Base-by-base conservation (phyloP, 2,113 vertebrate genomes). In the Suncus etruscus region DNA sequence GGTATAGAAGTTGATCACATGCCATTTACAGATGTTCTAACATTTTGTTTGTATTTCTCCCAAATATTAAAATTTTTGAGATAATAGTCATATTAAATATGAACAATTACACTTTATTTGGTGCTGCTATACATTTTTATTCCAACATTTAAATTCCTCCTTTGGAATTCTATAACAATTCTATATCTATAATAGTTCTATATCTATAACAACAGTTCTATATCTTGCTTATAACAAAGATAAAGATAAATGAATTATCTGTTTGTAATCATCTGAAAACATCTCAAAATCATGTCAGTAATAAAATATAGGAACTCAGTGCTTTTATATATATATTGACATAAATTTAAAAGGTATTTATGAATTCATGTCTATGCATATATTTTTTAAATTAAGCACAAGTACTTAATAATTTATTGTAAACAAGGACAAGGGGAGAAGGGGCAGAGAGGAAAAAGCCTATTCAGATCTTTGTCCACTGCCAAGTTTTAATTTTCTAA, bases 401-500 rank as follows among this genome's bases (percentile, higher is more conserved):
- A 39, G 39, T 39, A 39, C 39, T 39, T 39, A 39, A 39, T 39
- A 39, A 39, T 39, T 39, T 39, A 3, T 39, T 75, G 20, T 8
- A 73, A 73, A 50, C 14, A 75, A 8, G 47, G 24, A 77, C 45
- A 29, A 76, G 27, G 58, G 63, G 12, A 65, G 31, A 18, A 85
- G 63, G 39, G 11, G 8, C 25, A 50, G 3, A 12, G 4, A 39
- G 87, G 61, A 63, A 48, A 65, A 83, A 10, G n/a, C 32, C 66
- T 48, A 54, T 70, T 66, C 9, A 16, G 69, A 11, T 39, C 48
- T 50, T 29, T 73, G 39, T 74, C 68, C 65, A 58, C 32, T 65
- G 83, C 54, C 78, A 24, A 83, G 69, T 79, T 92, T 83, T 92
- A 95, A 66, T 50, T 90, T 91, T 76, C 48, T 83, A 51, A 74